Conservation (phyloP, 1,140 invertebrate genomes). For the Chionoecetes opilio region DNA sequence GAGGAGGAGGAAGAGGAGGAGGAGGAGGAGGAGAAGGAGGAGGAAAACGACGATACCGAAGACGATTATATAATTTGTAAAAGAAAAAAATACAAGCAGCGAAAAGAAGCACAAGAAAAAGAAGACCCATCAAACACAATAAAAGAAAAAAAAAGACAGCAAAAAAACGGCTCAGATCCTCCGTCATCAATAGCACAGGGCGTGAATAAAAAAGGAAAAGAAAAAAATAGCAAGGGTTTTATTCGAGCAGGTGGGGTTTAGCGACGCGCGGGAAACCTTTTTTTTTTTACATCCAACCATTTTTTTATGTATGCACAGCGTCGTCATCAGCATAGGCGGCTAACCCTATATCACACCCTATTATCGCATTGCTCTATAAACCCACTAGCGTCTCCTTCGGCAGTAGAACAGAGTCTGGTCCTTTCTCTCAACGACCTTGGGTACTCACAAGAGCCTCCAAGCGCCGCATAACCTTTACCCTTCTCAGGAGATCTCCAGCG, state of each 20-base stretch:
- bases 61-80: neutral
- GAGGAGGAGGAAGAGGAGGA: neutral
- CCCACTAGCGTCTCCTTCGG: neutral
- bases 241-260: conserved; percentile 50
- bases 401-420: neutral
- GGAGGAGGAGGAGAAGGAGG: neutral
- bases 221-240: conserved; percentile 54
- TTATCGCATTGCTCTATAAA: neutral
- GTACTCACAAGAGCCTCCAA: neutral
- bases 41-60: neutral
- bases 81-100: neutral
- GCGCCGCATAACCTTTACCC: neutral
- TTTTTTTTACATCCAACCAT: neutral
- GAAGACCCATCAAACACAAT: too few species aligned
- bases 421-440: neutral
- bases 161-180: conserved; percentile 31
- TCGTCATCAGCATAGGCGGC: conserved; percentile 52
- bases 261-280: neutral
- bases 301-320: conserved; percentile 60
- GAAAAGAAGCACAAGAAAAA: neutral
- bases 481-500: neutral
- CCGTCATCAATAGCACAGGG: conserved; percentile 16
- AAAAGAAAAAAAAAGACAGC: neutral
- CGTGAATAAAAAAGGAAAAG: conserved; percentile 44
- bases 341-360: neutral